These are phyloP conservation scores for Orthosia cruda DNA, from an alignment of 2,888 invertebrate species.

Conservation along the genomic window DNA sequence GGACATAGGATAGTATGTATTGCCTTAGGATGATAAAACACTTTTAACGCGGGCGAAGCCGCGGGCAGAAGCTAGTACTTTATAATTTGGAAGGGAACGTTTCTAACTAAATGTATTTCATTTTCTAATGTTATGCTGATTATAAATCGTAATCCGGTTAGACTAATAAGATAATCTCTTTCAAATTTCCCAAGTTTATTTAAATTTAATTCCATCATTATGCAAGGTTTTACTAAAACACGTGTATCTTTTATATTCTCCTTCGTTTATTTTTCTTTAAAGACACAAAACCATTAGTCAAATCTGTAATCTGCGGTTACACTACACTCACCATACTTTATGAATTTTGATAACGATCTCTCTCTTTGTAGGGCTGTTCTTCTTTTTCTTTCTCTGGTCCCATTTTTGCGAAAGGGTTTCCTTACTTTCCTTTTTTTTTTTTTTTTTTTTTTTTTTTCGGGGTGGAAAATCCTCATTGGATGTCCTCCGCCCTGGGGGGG, in stretches of 20 bases:
- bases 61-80: too few species aligned
- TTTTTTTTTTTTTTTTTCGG: too few species aligned
- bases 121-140: neutral
- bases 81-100: neutral
- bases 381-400: too few species aligned
- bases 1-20: too few species aligned
- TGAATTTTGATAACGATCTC: constrained; percentile 9
- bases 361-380: neutral
- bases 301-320: constrained; percentile 1
- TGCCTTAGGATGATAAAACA: too few species aligned
- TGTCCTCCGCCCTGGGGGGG: too few species aligned
- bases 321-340: neutral
- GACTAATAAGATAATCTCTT: neutral
- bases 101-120: neutral
- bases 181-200: too few species aligned
- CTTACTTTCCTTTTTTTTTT: too few species aligned
- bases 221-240: neutral
- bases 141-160: neutral
- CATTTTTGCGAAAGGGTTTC: too few species aligned
- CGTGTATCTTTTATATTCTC: too few species aligned
- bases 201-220: neutral
- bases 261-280: neutral
- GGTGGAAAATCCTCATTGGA: too few species aligned
- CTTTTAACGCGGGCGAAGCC: too few species aligned
- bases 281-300: neutral